A percentile compares a stretch with the other conserved stretches of the same genome.
These are phyloP conservation scores for Paratilapia polleni DNA, from an alignment of 2,113 vertebrate species.

Conservation along the genomic window DNA sequence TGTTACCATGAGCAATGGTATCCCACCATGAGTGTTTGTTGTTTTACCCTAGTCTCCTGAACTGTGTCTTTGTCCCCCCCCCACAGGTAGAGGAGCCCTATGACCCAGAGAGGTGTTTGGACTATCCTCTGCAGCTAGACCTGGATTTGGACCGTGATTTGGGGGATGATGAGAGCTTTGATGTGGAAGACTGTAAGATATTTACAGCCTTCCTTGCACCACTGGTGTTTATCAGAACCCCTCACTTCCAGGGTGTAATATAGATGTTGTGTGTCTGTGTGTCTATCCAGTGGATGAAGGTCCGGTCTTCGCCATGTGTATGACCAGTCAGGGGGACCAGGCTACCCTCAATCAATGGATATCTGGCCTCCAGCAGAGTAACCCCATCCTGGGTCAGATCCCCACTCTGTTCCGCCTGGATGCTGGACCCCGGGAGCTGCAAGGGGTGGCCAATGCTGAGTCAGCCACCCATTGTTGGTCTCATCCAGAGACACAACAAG, in stretches of 20 bases:
- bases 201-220: accelerated
- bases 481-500: background rate
- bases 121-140: slow-evolving; percentile 85
- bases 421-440: slow-evolving; percentile 68
- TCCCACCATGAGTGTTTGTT: no score
- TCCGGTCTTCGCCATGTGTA: slow-evolving; percentile 87
- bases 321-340: slow-evolving; percentile 83
- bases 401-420: slow-evolving; percentile 87
- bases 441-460: background rate
- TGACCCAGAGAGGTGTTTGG: slow-evolving; percentile 85
- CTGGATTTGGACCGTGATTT: slow-evolving; percentile 81
- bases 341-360: slow-evolving; percentile 88
- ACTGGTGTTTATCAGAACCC: no score
- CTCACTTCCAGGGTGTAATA: background rate
- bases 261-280: slow-evolving; percentile 7
- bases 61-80: background rate
- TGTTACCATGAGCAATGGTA: no score
- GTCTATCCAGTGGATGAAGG: slow-evolving; percentile 87
- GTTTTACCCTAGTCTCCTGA: background rate
- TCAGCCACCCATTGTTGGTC: accelerated
- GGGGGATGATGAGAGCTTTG: slow-evolving; percentile 84
- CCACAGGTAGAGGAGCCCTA: slow-evolving; percentile 78
- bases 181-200: slow-evolving; percentile 85
- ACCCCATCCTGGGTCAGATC: slow-evolving; percentile 82
- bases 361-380: slow-evolving; percentile 85